Conservation (phyloP, 1,140 invertebrate genomes). For the Octopus sinensis region DNA sequence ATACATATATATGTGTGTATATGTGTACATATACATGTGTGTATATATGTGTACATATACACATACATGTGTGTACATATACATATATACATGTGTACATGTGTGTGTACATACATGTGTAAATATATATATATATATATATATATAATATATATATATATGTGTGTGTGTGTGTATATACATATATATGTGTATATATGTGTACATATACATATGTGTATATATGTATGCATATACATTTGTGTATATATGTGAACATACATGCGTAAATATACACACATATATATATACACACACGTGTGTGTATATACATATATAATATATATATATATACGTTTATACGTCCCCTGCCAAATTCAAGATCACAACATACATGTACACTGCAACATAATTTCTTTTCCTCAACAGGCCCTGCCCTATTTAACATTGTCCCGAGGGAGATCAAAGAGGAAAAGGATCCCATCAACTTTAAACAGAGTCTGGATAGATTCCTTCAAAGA, state of each 20-base stretch:
- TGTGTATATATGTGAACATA: neutral
- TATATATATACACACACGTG: neutral
- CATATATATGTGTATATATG: neutral
- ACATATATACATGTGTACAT: neutral
- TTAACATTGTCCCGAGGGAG: no score
- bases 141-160: conserved; percentile 1
- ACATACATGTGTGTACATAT: neutral
- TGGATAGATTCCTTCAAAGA: no score
- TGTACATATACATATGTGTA: neutral
- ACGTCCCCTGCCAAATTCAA: no score
- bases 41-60: neutral
- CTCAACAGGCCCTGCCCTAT: no score
- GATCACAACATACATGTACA: no score
- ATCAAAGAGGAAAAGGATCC: no score
- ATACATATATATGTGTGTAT: neutral
- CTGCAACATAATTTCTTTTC: no score
- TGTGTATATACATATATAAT: no score
- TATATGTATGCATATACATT: neutral
- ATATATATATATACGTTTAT: no score
- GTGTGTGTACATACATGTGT: neutral
- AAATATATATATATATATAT: neutral
- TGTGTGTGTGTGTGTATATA: neutral
- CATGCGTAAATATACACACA: neutral
- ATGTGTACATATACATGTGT: neutral
- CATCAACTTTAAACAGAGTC: no score